Base-by-base conservation (phyloP, 2,797 vertebrate species). In the Falco concolor region DNA sequence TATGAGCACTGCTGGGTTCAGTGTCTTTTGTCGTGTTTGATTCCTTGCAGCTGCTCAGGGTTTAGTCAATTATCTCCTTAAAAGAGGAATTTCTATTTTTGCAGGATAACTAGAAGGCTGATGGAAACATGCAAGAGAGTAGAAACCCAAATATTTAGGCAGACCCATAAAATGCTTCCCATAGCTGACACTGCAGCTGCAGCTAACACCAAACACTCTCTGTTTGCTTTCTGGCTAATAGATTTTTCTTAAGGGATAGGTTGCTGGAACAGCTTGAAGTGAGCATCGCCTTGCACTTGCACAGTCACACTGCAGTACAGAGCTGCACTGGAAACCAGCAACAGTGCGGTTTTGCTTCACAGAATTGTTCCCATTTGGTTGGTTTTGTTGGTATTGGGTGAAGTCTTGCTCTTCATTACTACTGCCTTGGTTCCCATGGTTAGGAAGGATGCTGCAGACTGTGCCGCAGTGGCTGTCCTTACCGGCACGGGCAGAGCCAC, bases 61-160 rank as follows among this genome's bases (percentile, higher is more conserved):
- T 54, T 54, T 77, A 63, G 84, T 87, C 84, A 65, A 95, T 94
- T 89, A 83, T 92, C 95, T 94, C 87, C 84, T 93, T 36, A 54
- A 73, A 85, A 56, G 42, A 84, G 83, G 89, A 67, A 74, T 88
- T 93, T 76, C 85, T 96, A 6, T 76, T 88, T 94, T 80, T 57
- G 42, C 47, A 34, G 81, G 67, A 34, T 75, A 59, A 64, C 79
- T 53, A 54, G 76, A 24, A 84, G 84, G 52, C 74, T 64, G 89
- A 77, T 64, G 87, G 82, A 76, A 93, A 77, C 8, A 9, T 3
- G 36, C 73, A 72, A 67, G 91, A 80, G 76, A 84, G 83, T 72
- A 93, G 93, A 95, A 96, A 94, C 81, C 75, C 91, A 97, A 96
- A 97, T 95, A 89, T 96, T 97, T 96, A 80, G 95, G 94, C 89